Evolutionary conservation across 2,113 vertebrate species (phyloP), one percentile per base, ranked within the genome.

Genomic region (Hypocryptadius cinnamomeus): DNA sequence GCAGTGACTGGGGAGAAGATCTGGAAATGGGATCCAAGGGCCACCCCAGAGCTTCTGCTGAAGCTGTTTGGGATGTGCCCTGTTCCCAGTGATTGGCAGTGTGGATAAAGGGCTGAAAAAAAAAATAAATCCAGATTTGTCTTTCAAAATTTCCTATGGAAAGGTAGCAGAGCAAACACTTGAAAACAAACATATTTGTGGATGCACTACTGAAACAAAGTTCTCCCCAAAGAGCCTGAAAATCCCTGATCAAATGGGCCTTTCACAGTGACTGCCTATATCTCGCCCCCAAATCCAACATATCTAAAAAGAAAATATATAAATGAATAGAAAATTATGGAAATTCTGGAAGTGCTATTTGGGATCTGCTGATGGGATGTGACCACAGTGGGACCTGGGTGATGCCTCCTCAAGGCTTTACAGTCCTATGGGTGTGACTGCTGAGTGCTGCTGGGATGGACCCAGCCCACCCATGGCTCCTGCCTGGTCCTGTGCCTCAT

Each of bases 401-500:
- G 2, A 5, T 48, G n/a, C n/a, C 19, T 13, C 9, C 9, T 48
- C 11, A 50, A 51, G 40, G 42, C 19, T 24, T 53, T 57, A 24
- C 7, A 0, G 4, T 69, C 8, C 50, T 15, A 17, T 16, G 28
- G 56, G 17, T 79, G 59, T 51, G 66, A 6, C n/a, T 54, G 30
- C 51, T 37, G 66, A 60, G 35, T 13, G 39, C 24, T 64, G 5
- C 66, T n/a, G 71, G 70, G 15, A 3, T 59, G 21, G 4, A 30
- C 21, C 24, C 56, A 51, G 48, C 15, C 8, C 35, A 17, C 7
- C 16, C 13, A 0, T 13, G 48, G 42, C 30, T 79, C 35, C 77
- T 83, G 37, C 35, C 35, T 7, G 9, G 33, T 51, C 21, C 54
- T 15, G 37, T 31, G 22, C 44, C 51, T 63, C 0, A 0, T 44